Evolutionary conservation across 2,113 vertebrate species (phyloP).

Genomic region (Orthonyx spaldingii): DNA sequence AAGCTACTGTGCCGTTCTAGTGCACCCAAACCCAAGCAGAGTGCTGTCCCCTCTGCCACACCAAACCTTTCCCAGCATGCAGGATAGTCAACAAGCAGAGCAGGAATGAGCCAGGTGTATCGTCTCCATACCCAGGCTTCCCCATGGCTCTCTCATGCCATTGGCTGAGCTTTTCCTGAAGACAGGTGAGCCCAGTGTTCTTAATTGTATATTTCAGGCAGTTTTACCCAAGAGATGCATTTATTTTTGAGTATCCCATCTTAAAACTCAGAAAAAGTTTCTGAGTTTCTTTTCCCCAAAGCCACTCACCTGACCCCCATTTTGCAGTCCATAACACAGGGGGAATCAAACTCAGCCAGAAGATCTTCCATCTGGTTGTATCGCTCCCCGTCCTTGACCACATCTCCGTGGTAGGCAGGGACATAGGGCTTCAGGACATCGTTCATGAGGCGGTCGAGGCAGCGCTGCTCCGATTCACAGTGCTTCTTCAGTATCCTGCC

Average conservation of each 20-base stretch:
- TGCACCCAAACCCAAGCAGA: background rate
- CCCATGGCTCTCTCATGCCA: background rate
- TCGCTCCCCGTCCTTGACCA: slow-evolving; percentile 92
- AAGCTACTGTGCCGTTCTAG: background rate
- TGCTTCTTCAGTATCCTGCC: slow-evolving; percentile 97
- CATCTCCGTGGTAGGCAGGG: slow-evolving; percentile 90
- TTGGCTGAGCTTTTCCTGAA: background rate
- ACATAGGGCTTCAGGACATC: slow-evolving; percentile 89
- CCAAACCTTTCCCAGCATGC: background rate
- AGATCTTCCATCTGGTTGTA: slow-evolving; percentile 99
- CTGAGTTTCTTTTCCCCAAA: too few species aligned
- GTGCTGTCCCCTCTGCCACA: background rate
- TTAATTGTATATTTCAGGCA: background rate
- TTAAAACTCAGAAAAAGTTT: background rate
- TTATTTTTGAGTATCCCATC: background rate
- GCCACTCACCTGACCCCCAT: slow-evolving; percentile 89
- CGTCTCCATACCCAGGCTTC: background rate
- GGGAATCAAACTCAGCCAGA: slow-evolving; percentile 91
- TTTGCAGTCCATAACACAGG: slow-evolving; percentile 98
- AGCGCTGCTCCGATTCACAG: slow-evolving; percentile 96
- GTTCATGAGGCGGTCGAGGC: slow-evolving; percentile 88
- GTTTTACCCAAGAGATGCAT: background rate
- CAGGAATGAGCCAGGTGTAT: background rate
- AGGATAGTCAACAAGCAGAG: background rate
- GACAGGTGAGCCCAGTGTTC: background rate